These are phyloP conservation scores for Pelosia muscerda DNA, from an alignment of 2,888 invertebrate genomes.

Conservation along the genomic window DNA sequence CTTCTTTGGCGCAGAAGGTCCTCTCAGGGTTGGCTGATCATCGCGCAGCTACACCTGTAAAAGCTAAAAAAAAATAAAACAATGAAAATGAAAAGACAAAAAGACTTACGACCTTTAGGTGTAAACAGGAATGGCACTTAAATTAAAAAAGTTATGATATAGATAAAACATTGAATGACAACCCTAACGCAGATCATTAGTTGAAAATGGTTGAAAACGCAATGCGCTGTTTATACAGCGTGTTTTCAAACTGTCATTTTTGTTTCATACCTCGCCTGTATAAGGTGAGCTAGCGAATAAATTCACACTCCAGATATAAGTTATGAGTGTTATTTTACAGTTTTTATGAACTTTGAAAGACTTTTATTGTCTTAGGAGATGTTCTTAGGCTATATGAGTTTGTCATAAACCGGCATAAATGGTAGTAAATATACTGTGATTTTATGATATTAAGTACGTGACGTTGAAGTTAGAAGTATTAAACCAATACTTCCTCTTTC, in stretches of 20 bases:
- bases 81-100: no score
- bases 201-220: slow-evolving; percentile 34
- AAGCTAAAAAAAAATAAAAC: no score
- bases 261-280: slow-evolving; percentile 34
- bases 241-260: slow-evolving; percentile 35
- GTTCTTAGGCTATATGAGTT: not conserved
- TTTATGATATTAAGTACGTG: not conserved
- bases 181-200: slow-evolving; percentile 54
- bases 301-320: slow-evolving; percentile 33
- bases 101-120: no score
- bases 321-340: slow-evolving; percentile 33
- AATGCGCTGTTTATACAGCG: slow-evolving; percentile 47
- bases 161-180: slow-evolving; percentile 18
- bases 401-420: not conserved
- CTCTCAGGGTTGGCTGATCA: no score
- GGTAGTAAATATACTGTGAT: not conserved
- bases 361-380: not conserved
- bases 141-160: not conserved
- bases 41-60: no score
- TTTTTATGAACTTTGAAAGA: slow-evolving; percentile 23
- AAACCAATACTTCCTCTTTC: no score
- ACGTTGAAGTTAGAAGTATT: not conserved
- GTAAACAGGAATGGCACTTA: not conserved
- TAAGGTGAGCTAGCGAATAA: slow-evolving; percentile 32
- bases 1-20: not conserved